Evolutionary conservation across 2,888 invertebrate genomes (phyloP).

Genomic region (Dolichomitus sp.): DNA sequence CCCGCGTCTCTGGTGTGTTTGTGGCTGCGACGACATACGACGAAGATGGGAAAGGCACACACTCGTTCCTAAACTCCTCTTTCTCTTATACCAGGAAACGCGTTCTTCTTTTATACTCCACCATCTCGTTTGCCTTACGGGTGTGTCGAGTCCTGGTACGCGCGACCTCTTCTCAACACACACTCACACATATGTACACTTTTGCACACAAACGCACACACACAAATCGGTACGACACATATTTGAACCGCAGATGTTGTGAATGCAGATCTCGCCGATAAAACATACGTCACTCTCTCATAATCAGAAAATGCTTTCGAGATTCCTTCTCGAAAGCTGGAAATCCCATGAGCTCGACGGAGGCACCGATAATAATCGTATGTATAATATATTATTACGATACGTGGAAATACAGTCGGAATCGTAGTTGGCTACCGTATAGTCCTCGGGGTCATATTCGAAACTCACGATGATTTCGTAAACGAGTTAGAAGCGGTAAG

Average conservation of each 20-base stretch:
- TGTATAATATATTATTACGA: conserved; percentile 11
- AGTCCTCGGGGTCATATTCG: not conserved
- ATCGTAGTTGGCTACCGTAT: conserved; percentile 4
- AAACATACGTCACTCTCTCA: conserved; percentile 40
- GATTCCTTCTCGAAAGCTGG: conserved; percentile 18
- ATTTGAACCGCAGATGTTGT: conserved; percentile 24
- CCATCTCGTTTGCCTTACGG: conserved; percentile 25
- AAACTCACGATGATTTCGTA: conserved; percentile 7
- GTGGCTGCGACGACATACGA: not conserved
- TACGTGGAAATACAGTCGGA: conserved; percentile 12
- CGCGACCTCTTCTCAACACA: conserved; percentile 25
- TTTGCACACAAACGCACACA: not conserved
- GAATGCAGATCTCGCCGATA: conserved; percentile 36
- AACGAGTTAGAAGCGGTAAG: not conserved
- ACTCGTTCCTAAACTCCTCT: conserved; percentile 25
- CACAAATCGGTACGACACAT: not conserved
- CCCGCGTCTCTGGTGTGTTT: not conserved
- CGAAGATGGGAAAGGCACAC: conserved; percentile 14
- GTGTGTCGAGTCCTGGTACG: conserved; percentile 44
- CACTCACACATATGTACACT: conserved; percentile 11
- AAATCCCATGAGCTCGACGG: conserved; percentile 21
- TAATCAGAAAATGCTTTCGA: conserved; percentile 36
- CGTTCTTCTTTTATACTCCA: conserved; percentile 1
- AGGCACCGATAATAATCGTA: conserved; percentile 26
- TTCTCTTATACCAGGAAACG: conserved; percentile 58